Base-by-base conservation (phyloP, 2,113 vertebrate genomes). In the Percopsis transmontana region DNA sequence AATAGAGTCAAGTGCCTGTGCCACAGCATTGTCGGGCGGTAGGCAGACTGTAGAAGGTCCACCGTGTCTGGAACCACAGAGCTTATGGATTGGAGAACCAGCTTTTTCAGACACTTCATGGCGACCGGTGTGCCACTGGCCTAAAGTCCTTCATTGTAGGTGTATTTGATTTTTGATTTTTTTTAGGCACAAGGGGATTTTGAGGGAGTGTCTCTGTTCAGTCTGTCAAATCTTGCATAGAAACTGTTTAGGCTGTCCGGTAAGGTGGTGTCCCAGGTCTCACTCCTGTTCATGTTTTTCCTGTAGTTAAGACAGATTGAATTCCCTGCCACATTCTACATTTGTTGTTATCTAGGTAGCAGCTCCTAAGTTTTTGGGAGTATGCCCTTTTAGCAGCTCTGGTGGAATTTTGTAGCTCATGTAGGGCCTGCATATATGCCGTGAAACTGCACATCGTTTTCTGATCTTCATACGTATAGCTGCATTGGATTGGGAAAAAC, bases 371-470 rank as follows among this genome's bases (percentile, higher is more conserved):
- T 47, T 39, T 63, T 21, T 55, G 38, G 21, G 39, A 53, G 5
- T 60, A 50, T 50, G 24, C 15, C 48, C 24, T 68, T 51, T 60
- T 60, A 18, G 66, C 42, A 9, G 55, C 47, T 27, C 45, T 71
- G 59, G 54, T 62, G 60, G 45, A 33, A 13, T 51, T 62, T 18
- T 62, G 59, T 14, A 45, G 59, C 59, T 68, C 42, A 57, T 55
- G 16, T 48, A n/a, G 24, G 41, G 38, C 50, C 2, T 14, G 3
- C 54, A 39, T 66, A 50, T 53, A 59, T 59, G 45, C 59, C 13
- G 44, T 20, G 1, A 70, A 19, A 59, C 59, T 19, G 4, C 33
- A 7, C 59, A 10, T 1, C 21, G 47, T 1, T 54, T 54, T 21
- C 16, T 54, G 14, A 54, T 62, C 23, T 62, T 54, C 6, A 38